Base-by-base conservation (phyloP, 2,113 vertebrate species). In the Piliocolobus tephrosceles region DNA sequence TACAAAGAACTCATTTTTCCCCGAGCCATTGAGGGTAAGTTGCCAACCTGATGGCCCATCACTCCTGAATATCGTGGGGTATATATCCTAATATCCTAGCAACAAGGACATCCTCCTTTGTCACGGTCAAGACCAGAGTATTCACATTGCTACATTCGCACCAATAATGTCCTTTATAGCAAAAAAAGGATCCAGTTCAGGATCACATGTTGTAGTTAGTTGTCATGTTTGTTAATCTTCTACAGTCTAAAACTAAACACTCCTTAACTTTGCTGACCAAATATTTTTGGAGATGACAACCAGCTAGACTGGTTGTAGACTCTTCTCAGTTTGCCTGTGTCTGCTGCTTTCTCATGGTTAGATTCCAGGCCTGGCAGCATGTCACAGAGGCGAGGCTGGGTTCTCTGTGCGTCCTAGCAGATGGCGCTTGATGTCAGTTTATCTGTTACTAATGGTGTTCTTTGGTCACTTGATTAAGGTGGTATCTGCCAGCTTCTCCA, bases 381-480 rank as follows among this genome's bases (percentile, higher is more conserved):
- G 11, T 72, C 25, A 2, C 4, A 6, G 30, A 1, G 0, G 18
- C 0, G 6, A 0, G 4, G 5, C 17, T 43, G 43, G 3, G 8
- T 17, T 17, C 55, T 40, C 68, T 3, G 12, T 1, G 4, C 4
- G 6, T 32, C 52, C 66, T 13, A 17, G 32, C 20, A 0, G 25
- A 22, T 6, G 27, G 23, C 32, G 2, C 3, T 4, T 8, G 1
- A 8, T 17, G 23, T 14, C 35, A 3, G 32, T 7, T 6, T 5
- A 1, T 16, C 55, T 1, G 4, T 10, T 0, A 3, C 40, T 2
- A 1, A 4, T 1, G 16, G 2, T 11, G 68, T 57, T 30, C 55
- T 18, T 45, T 17, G 55, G n/a, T 45, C 35, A 1, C 57, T 47
- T 11, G 38, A 13, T 40, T 45, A 13, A 57, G 81, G 43, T 50